Conservation (phyloP, 2,113 vertebrate species). For the Ptyas mucosa region DNA sequence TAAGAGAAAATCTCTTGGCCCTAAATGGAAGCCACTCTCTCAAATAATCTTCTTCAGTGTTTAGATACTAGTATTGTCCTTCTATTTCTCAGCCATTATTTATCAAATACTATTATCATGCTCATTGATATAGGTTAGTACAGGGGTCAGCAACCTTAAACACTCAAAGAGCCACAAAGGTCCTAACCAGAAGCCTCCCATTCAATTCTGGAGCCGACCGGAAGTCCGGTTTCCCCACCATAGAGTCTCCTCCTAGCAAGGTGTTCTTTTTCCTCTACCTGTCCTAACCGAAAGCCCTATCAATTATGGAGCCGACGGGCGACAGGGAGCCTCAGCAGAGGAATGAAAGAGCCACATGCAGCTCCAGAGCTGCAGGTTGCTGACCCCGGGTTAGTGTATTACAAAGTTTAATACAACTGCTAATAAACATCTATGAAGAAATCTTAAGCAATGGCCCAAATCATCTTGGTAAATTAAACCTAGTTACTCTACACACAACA, state of each 20-base stretch:
- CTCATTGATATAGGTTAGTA: not conserved
- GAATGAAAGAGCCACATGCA: too few species aligned
- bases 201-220: too few species aligned
- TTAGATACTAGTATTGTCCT: not conserved
- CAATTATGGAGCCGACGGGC: too few species aligned
- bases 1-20: conserved; percentile 58
- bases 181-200: too few species aligned
- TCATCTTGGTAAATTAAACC: not conserved
- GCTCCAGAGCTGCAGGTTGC: too few species aligned
- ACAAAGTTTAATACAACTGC: not conserved
- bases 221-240: too few species aligned
- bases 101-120: not conserved
- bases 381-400: not conserved
- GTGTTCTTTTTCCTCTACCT: too few species aligned
- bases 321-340: too few species aligned
- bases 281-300: too few species aligned
- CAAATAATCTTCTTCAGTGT: not conserved
- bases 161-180: too few species aligned
- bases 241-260: too few species aligned
- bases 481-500: not conserved
- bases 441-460: not conserved
- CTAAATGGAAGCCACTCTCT: not conserved
- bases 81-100: not conserved
- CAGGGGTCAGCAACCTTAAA: too few species aligned
- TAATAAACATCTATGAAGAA: not conserved